Percentiles rank a stretch among this genome's conserved stretches.
phyloP scores from a whole-genome alignment of 2,113 vertebrate genomes.

The Anoura caudifer region DNA sequence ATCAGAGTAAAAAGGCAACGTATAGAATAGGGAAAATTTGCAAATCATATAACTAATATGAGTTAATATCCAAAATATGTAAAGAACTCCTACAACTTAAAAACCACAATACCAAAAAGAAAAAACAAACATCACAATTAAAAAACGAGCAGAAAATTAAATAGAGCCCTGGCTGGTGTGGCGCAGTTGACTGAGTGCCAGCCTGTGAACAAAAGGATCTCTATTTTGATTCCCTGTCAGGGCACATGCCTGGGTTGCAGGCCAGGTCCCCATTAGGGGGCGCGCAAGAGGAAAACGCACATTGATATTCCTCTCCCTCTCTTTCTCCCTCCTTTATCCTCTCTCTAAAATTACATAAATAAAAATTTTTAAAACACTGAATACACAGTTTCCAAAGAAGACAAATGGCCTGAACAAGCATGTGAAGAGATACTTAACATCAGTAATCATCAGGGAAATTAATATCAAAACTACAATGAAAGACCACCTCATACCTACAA shows the following conservation, averaged over 20 bases:
- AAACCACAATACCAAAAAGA: neutral
- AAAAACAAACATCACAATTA: neutral
- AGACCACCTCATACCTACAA: neutral
- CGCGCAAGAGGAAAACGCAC: too few relatives aligned
- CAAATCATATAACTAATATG: neutral
- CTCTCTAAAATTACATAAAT: too few relatives aligned
- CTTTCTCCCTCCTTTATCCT: too few relatives aligned
- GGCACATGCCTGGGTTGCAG: too few relatives aligned
- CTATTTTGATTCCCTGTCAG: too few relatives aligned
- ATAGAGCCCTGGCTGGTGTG: too few relatives aligned
- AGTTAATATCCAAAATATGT: neutral
- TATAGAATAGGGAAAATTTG: neutral
- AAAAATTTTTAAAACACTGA: too few relatives aligned
- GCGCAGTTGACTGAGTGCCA: too few relatives aligned
- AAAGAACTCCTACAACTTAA: neutral
- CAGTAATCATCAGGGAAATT: neutral
- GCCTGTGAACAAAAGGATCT: too few relatives aligned
- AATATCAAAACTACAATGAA: neutral
- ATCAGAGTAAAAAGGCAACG: neutral
- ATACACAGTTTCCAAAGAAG: neutral
- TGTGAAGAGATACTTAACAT: neutral
- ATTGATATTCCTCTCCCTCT: too few relatives aligned
- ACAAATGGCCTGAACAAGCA: neutral
- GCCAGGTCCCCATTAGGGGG: too few relatives aligned
- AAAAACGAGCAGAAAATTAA: neutral